A percentile compares a stretch with the other conserved stretches of the same genome.
These are phyloP conservation scores for Hippocampus comes DNA, from an alignment of 2,113 vertebrate genomes.

Conservation along the genomic window DNA sequence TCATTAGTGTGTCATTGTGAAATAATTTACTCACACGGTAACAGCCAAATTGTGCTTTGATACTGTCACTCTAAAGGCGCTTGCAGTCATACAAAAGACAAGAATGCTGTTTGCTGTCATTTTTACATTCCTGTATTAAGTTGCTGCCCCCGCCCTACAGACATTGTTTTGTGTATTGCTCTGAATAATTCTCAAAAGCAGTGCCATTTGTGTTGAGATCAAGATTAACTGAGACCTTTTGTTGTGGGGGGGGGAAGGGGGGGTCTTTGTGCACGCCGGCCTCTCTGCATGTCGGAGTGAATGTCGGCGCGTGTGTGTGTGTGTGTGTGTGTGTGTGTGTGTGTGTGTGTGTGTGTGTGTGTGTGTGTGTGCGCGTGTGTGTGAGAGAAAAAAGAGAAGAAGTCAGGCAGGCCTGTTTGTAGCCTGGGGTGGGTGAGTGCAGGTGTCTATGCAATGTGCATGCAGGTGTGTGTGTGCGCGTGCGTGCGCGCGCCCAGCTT, in stretches of 20 bases:
- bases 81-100: constrained; percentile 55
- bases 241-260: background rate
- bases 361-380: background rate
- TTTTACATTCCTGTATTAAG: constrained; percentile 68
- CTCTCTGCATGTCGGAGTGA: no score
- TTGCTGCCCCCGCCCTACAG: constrained; percentile 42
- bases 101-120: constrained; percentile 54
- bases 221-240: constrained; percentile 45
- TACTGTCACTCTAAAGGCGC: constrained; percentile 80
- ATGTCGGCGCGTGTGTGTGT: constrained; percentile 21
- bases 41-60: constrained; percentile 67
- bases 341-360: constrained; percentile 12
- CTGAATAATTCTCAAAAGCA: constrained; percentile 72
- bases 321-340: background rate
- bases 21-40: constrained; percentile 48
- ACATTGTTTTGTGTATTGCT: constrained; percentile 67
- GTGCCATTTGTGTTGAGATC: constrained; percentile 70
- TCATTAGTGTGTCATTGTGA: constrained; percentile 50
- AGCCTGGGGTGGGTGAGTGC: no score
- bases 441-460: background rate
- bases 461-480: background rate
- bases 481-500: no score
- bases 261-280: no score
- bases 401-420: no score
- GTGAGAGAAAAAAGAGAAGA: no score